A percentile compares a stretch with the other conserved stretches of the same genome.
Evolutionary conservation across 2,888 invertebrate species (phyloP).

Genomic region (Dicranocentrus wangi): DNA sequence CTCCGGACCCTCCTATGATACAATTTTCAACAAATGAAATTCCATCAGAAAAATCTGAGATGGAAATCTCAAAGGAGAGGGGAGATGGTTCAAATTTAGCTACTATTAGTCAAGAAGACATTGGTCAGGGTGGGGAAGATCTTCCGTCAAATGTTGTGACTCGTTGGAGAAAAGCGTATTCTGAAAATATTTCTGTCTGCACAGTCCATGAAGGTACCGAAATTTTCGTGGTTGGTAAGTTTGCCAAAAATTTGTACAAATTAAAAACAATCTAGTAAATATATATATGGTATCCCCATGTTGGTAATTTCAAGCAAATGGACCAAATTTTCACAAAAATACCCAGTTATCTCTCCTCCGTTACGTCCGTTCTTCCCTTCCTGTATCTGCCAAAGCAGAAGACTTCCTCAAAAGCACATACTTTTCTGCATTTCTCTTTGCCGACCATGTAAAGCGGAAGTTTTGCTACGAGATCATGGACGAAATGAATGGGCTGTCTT

Average conservation of each 20-base stretch:
- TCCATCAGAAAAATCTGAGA: not conserved
- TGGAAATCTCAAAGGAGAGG: conserved; percentile 38
- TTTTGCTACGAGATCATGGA: conserved; percentile 56
- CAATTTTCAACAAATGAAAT: not conserved
- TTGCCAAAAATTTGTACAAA: not conserved
- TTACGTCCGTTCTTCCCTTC: conserved; percentile 22
- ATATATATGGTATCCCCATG: no score
- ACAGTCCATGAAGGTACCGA: conserved; percentile 40
- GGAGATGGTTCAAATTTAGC: conserved; percentile 22
- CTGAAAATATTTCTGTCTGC: conserved; percentile 31
- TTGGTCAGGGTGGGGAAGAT: not conserved
- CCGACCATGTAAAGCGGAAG: conserved; percentile 30
- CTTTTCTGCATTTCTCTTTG: conserved; percentile 27
- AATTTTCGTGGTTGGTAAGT: conserved; percentile 37
- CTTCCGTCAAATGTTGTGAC: not conserved
- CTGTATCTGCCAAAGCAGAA: conserved; percentile 8
- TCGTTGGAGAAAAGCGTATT: conserved; percentile 13
- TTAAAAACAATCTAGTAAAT: not conserved
- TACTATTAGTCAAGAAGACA: not conserved
- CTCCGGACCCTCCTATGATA: not conserved
- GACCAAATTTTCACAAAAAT: conserved; percentile 32
- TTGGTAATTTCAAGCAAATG: conserved; percentile 26
- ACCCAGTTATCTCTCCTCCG: not conserved
- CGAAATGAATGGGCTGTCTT: conserved; percentile 37
- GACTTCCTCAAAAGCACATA: conserved; percentile 11